A percentile compares a stretch with the other conserved stretches of the same genome.
These are phyloP conservation scores for Bombylius discolor DNA, from an alignment of 2,888 invertebrate species.

Conservation along the genomic window DNA sequence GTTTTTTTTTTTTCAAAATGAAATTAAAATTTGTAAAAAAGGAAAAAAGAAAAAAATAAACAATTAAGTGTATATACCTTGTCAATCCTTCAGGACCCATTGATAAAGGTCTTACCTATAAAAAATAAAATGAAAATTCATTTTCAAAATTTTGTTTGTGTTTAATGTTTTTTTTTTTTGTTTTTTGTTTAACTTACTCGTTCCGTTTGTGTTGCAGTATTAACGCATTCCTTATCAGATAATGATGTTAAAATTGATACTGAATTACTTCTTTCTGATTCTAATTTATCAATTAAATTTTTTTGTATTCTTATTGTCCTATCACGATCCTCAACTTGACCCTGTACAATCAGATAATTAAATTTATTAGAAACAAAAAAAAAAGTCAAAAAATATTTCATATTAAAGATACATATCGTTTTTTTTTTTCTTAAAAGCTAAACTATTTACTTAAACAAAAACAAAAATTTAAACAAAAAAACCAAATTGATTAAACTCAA, in stretches of 20 bases:
- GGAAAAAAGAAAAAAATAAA: slow-evolving; percentile 1
- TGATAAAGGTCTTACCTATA: slow-evolving; percentile 36
- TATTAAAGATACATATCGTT: background rate
- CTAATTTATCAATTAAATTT: slow-evolving; percentile 53
- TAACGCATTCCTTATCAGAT: slow-evolving; percentile 46
- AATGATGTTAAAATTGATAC: slow-evolving; percentile 22
- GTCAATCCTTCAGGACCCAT: slow-evolving; percentile 36
- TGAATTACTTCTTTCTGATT: slow-evolving; percentile 32
- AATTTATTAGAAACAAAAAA: slow-evolving; percentile 10
- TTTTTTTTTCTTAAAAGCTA: background rate
- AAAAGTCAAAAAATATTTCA: slow-evolving; percentile 1
- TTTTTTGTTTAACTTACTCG: slow-evolving; percentile 46
- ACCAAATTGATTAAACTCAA: too few relatives aligned
- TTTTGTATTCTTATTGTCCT: slow-evolving; percentile 67
- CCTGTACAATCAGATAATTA: slow-evolving; percentile 30
- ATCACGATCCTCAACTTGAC: slow-evolving; percentile 79
- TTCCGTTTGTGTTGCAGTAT: slow-evolving; percentile 78
- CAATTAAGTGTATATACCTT: slow-evolving; percentile 24
- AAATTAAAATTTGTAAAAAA: background rate
- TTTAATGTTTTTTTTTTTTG: background rate
- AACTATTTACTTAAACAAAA: background rate
- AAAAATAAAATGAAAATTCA: slow-evolving; percentile 6
- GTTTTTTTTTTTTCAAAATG: too few relatives aligned
- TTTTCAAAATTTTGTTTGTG: too few relatives aligned
- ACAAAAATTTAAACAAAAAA: too few relatives aligned